A percentile compares a stretch with the other conserved stretches of the same genome.
phyloP scores from a whole-genome alignment of 2,888 invertebrate genomes.

The Apocheima hispidaria region DNA sequence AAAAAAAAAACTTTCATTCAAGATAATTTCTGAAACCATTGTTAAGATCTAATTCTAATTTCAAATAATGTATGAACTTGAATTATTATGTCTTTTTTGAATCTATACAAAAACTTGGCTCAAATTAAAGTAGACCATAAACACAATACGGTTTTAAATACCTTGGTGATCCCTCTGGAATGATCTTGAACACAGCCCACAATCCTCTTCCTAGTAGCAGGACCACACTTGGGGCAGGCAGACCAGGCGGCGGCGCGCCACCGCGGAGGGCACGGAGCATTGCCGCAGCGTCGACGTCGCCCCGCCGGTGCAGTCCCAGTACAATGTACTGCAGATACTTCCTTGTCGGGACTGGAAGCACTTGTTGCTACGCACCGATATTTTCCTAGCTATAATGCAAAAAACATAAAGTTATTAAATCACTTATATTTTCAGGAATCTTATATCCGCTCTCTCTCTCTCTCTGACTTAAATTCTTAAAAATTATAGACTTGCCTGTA shows the following conservation, averaged over 20 bases:
- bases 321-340: conserved; percentile 80
- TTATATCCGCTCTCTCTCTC: too few species aligned
- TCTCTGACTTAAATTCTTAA: too few species aligned
- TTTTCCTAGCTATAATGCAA: conserved; percentile 86
- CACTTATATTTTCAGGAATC: too few species aligned
- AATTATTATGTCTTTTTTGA: not conserved
- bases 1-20: conserved; percentile 32
- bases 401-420: not conserved
- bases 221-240: conserved; percentile 91
- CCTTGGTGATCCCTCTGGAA: conserved; percentile 78
- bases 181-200: conserved; percentile 90
- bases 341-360: conserved; percentile 87
- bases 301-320: conserved; percentile 87
- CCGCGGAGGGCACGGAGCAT: conserved; percentile 92
- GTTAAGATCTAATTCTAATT: not conserved
- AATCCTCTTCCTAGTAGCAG: conserved; percentile 90
- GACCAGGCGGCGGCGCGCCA: conserved; percentile 94
- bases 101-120: not conserved
- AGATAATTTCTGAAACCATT: not conserved
- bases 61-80: not conserved
- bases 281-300: conserved; percentile 88
- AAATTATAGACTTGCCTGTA: conserved; percentile 82
- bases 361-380: conserved; percentile 89
- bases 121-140: not conserved
- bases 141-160: conserved; percentile 37